Evolutionary conservation across 2,888 invertebrate genomes (phyloP), one percentile per base, ranked within the genome.

Genomic region (Platypus cylindrus): DNA sequence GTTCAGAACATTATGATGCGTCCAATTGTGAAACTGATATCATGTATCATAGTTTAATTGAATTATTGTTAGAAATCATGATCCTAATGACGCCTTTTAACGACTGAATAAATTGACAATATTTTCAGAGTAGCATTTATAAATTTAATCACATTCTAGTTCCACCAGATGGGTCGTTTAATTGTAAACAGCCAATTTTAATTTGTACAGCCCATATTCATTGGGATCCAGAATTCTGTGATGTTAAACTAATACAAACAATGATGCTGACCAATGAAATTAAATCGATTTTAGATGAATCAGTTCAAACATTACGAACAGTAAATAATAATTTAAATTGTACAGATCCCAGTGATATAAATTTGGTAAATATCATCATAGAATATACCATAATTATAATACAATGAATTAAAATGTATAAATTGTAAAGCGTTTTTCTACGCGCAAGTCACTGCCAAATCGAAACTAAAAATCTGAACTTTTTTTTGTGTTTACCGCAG

Each of bases 171-270:
- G 72, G 78, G 47, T 74, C 73, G 43, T 78, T 76, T 65, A 70
- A 78, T 47, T 17, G 24, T n/a, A 76, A 77, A 48, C 87, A 89
- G 58, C 87, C 89, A 13, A 71, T 98, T 41, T 68, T 97, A 40
- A 93, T 98, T 32, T 94, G 95, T 63, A 98, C 95, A 17, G 95
- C 97, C 20, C 98, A 98, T 66, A 91, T 98, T 52, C 97, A 98
- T 64, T 99, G 98, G 98, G 97, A 99, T 70, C 98, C 98, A 0
- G 95, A 98, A 67, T 97, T 83, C 66, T 94, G 95, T 62, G 98
- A 98, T 66, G 98, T 98, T 30, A 98, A 98, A 65, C 73, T 99
- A 29, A 94, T 99, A 46, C 98, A 98, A 66, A 93, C 94, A 20
- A 94, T 97, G 86, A 95, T 98, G 94, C 66, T 98, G 48, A 85